A percentile compares a stretch with the other conserved stretches of the same genome.
These are phyloP conservation scores for Hydroisotoma schaefferi DNA, from an alignment of 2,888 invertebrate genomes.

Conservation along the genomic window DNA sequence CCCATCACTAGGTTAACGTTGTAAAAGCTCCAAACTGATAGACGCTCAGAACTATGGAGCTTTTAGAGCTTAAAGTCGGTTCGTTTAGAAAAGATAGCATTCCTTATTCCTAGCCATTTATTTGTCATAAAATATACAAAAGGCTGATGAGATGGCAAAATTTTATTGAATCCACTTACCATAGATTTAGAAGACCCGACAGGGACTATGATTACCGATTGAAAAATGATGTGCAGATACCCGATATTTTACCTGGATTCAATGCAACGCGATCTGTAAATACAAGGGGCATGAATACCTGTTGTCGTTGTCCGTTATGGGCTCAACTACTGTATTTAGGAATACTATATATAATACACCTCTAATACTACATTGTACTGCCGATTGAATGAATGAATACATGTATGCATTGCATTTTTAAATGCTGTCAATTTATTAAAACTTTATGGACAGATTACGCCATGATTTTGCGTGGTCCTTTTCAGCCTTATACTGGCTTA, in stretches of 20 bases:
- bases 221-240: constrained; percentile 21
- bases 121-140: too few species aligned
- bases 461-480: too few species aligned
- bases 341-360: background rate
- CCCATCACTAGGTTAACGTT: too few species aligned
- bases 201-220: constrained; percentile 2
- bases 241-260: constrained; percentile 8
- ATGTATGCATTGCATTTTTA: background rate
- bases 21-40: too few species aligned
- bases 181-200: constrained; percentile 5
- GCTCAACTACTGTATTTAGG: constrained; percentile 6
- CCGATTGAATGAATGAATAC: background rate
- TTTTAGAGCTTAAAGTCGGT: too few species aligned
- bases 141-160: constrained; percentile 13
- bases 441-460: too few species aligned
- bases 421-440: too few species aligned
- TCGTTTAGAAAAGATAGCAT: too few species aligned
- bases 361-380: background rate
- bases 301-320: constrained; percentile 15
- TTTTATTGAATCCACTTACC: constrained; percentile 19
- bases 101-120: too few species aligned
- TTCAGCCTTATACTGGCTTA: too few species aligned
- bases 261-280: constrained; percentile 3
- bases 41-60: too few species aligned
- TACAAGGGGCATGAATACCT: constrained; percentile 9